Evolutionary conservation across 1,140 invertebrate species (phyloP).

Genomic region (Centruroides vittatus): DNA sequence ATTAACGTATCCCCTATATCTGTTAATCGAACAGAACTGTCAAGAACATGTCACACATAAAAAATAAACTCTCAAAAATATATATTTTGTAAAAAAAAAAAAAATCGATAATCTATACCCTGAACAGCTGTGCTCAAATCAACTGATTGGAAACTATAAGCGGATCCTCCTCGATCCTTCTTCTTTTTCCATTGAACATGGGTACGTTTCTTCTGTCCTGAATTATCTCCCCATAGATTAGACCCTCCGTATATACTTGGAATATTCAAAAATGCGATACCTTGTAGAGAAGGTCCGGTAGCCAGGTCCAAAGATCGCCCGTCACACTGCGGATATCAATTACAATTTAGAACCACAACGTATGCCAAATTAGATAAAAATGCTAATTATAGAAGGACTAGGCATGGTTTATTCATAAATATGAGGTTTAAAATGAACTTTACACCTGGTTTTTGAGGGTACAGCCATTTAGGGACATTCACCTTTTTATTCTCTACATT

Average conservation of each 20-base stretch:
- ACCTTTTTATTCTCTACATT: no score
- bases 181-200: conserved; percentile 42
- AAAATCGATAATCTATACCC: conserved; percentile 32
- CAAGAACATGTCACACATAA: conserved; percentile 13
- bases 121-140: conserved; percentile 55
- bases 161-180: conserved; percentile 37
- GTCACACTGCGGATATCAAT: conserved; percentile 53
- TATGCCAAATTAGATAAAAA: no score
- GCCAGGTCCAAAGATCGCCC: conserved; percentile 74
- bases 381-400: no score
- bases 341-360: neutral
- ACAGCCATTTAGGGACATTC: no score
- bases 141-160: conserved; percentile 51
- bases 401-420: no score
- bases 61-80: no score
- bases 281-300: conserved; percentile 79
- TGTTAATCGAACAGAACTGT: conserved; percentile 28
- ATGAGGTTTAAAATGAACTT: no score
- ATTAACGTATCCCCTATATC: conserved; percentile 90
- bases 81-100: no score
- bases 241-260: conserved; percentile 91
- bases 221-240: conserved; percentile 80
- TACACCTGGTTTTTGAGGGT: no score
- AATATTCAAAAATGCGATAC: conserved; percentile 86
- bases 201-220: conserved; percentile 28